Evolutionary conservation across 2,113 vertebrate species (phyloP), one percentile per base, ranked within the genome.

Genomic region (Piprites chloris): DNA sequence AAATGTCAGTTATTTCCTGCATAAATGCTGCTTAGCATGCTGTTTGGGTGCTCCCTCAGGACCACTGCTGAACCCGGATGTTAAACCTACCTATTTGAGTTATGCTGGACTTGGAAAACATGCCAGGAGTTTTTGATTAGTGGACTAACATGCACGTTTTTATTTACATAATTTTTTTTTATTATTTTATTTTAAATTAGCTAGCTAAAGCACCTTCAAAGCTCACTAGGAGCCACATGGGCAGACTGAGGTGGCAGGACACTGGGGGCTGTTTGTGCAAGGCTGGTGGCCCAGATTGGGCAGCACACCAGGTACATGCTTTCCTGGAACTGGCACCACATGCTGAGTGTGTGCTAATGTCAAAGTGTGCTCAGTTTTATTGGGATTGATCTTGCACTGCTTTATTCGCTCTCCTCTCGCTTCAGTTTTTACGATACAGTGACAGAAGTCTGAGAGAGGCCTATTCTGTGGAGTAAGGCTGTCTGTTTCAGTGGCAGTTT

Each of bases 141-240:
- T 65, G 30, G 44, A 17, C 5, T 53, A 15, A 19, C 5, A 4
- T 66, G 22, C 14, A 49, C 27, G 22, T 63, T 35, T 42, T 6
- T 37, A 23, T 50, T 14, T 50, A 50, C 27, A 14, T 15, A 8
- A 8, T 50, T 12, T 50, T 49, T 49, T 49, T 50, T 15, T 37
- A 37, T 37, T n/a, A n/a, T n/a, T n/a, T n/a, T n/a, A n/a, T n/a
- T n/a, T n/a, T n/a, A n/a, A n/a, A n/a, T n/a, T 47, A 62, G 14
- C 14, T 3, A 1, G 14, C 18, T 44, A 16, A 30, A 27, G 24
- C 22, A 37, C 30, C 35, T 61, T 47, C 12, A 17, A 9, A 69
- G 35, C 41, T 80, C 4, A 0, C 8, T 23, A 6, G 32, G 53
- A 79, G 14, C 30, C 0, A 1, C 26, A 9, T 0, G 0, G 14